Evolutionary conservation across 2,113 vertebrate genomes (phyloP).

Genomic region (Pungitius pungitius): DNA sequence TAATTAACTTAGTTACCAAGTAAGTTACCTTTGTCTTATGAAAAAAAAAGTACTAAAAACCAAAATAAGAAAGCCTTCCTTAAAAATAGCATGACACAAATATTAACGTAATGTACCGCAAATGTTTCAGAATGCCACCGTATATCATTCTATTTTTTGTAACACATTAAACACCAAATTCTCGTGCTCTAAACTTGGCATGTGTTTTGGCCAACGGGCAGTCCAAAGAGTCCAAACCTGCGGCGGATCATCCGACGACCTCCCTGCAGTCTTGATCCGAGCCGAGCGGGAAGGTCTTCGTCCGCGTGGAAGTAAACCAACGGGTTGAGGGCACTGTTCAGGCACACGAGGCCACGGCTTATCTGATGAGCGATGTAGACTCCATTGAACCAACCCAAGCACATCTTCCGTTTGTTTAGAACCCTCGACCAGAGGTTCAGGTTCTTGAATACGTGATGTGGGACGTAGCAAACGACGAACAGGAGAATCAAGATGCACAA

Average conservation of each 20-base stretch:
- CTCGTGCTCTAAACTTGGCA: background rate
- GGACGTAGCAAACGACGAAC: constrained; percentile 84
- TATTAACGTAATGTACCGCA: no score
- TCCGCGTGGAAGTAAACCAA: constrained; percentile 80
- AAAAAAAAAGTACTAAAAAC: no score
- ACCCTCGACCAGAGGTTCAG: constrained; percentile 79
- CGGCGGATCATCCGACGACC: background rate
- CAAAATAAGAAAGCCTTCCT: no score
- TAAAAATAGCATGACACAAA: no score
- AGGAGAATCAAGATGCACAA: constrained; percentile 80
- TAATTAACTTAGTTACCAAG: no score
- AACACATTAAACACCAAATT: no score
- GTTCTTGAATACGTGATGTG: constrained; percentile 83
- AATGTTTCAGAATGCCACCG: no score
- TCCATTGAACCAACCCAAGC: constrained; percentile 49
- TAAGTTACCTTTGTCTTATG: no score
- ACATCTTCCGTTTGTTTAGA: constrained; percentile 44
- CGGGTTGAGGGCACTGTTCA: constrained; percentile 86
- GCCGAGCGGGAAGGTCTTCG: constrained; percentile 45
- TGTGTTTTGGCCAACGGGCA: accelerated
- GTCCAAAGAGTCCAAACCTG: background rate
- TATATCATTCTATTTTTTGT: no score
- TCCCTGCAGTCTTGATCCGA: constrained; percentile 26
- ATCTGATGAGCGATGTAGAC: constrained; percentile 82
- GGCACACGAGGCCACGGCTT: constrained; percentile 80